Conservation (phyloP, 2,888 invertebrate species). For the Drosophila monieri region DNA sequence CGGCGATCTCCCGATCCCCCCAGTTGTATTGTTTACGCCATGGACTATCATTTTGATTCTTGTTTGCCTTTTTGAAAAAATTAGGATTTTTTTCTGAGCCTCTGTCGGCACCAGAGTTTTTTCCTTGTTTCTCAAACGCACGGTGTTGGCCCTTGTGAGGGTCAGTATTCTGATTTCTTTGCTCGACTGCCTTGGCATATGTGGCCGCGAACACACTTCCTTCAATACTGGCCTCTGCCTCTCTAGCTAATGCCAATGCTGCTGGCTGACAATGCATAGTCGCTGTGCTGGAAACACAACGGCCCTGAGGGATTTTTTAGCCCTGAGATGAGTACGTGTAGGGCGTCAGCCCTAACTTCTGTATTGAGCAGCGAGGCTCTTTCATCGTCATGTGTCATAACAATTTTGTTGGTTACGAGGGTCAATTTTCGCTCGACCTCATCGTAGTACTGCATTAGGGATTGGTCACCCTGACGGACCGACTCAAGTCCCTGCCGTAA, state of each 20-base stretch:
- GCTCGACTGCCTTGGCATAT: constrained; percentile 2
- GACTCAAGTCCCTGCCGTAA: constrained; percentile 9
- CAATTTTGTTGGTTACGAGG: too few species aligned
- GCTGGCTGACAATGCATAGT: too few species aligned
- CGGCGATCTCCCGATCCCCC: constrained; percentile 1
- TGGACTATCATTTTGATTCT: not conserved
- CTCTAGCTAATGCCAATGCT: constrained; percentile 12
- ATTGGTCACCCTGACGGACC: constrained; percentile 7
- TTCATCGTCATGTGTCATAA: too few species aligned
- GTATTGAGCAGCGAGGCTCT: too few species aligned
- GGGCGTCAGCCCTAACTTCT: too few species aligned
- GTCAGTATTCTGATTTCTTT: not conserved
- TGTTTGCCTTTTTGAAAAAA: not conserved
- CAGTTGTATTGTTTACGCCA: constrained; percentile 2
- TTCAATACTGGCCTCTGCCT: constrained; percentile 9
- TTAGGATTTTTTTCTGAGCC: constrained; percentile 11
- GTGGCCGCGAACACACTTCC: constrained; percentile 9
- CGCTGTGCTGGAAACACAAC: constrained; percentile 7
- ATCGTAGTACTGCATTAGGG: constrained; percentile 6
- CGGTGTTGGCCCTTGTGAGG: not conserved
- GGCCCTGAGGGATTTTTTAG: too few species aligned
- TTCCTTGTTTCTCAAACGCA: constrained; percentile 2
- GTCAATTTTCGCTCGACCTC: constrained; percentile 7
- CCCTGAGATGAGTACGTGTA: too few species aligned
- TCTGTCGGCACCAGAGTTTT: constrained; percentile 3